phyloP scores from a whole-genome alignment of 1,140 invertebrate genomes.

The Xylocopa sonorina region DNA sequence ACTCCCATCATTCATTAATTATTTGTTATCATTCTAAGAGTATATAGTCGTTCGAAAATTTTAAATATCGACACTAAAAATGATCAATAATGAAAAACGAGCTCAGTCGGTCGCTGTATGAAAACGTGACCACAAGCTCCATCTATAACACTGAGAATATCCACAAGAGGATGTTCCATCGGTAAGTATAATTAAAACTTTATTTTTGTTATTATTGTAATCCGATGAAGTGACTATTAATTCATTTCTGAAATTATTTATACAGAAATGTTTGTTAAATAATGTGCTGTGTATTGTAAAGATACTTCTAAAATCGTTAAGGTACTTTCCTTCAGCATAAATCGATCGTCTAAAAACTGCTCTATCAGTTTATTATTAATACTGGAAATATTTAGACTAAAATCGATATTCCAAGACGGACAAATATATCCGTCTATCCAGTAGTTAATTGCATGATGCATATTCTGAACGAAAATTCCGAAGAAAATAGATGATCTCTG shows the following conservation, averaged over 20 bases:
- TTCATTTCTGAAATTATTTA: background rate
- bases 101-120: background rate
- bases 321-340: too few species aligned
- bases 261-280: background rate
- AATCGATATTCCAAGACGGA: background rate
- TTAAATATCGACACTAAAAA: background rate
- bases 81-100: background rate
- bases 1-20: background rate
- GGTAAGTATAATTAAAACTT: slow-evolving; percentile 9
- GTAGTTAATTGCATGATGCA: background rate
- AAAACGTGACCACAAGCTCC: slow-evolving; percentile 18
- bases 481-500: slow-evolving; percentile 3
- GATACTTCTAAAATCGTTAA: background rate
- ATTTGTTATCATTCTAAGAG: background rate
- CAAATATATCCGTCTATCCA: slow-evolving; percentile 19
- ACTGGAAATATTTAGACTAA: background rate
- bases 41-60: background rate
- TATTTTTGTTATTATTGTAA: background rate
- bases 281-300: background rate
- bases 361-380: slow-evolving; percentile 15
- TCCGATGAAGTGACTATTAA: background rate
- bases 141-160: slow-evolving; percentile 9
- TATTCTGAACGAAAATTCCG: background rate
- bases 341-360: background rate
- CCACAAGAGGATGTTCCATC: background rate